phyloP scores from a whole-genome alignment of 2,113 vertebrate species.

The Entelurus aequoreus region DNA sequence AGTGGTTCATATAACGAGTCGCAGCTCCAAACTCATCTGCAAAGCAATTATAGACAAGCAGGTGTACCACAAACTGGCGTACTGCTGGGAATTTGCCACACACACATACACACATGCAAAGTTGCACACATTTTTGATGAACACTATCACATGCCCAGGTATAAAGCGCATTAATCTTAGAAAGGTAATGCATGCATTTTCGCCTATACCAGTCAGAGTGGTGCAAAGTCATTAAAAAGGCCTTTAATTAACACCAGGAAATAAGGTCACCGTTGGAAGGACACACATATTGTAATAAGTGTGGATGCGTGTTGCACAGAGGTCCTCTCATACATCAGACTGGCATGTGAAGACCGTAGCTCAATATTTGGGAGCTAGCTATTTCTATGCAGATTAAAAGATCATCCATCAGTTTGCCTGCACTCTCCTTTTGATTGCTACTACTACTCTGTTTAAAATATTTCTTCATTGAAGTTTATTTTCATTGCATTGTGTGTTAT shows the following conservation, averaged over 20 bases:
- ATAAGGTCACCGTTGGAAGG: conserved; percentile 74
- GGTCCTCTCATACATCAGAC: conserved; percentile 58
- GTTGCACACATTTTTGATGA: conserved; percentile 13
- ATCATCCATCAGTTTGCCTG: conserved; percentile 62
- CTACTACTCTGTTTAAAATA: too few species aligned
- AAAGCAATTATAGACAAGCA: conserved; percentile 68
- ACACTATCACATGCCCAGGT: background rate
- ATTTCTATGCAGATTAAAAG: conserved; percentile 68
- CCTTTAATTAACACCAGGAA: conserved; percentile 71
- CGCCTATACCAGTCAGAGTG: conserved; percentile 35
- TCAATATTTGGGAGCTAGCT: conserved; percentile 50
- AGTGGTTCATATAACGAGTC: conserved; percentile 59
- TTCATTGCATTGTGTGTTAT: too few species aligned
- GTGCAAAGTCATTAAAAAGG: conserved; percentile 69
- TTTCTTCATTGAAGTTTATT: too few species aligned
- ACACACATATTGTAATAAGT: conserved; percentile 74
- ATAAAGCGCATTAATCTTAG: conserved; percentile 8
- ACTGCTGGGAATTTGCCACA: conserved; percentile 9
- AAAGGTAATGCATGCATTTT: conserved; percentile 16
- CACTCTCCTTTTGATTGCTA: conserved; percentile 49
- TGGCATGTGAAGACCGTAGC: conserved; percentile 42
- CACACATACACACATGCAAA: conserved; percentile 1
- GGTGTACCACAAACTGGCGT: conserved; percentile 46
- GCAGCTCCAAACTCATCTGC: conserved; percentile 54
- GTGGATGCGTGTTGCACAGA: conserved; percentile 42